Evolutionary conservation across 2,113 vertebrate species (phyloP).

Genomic region (Probosciger aterrimus): DNA sequence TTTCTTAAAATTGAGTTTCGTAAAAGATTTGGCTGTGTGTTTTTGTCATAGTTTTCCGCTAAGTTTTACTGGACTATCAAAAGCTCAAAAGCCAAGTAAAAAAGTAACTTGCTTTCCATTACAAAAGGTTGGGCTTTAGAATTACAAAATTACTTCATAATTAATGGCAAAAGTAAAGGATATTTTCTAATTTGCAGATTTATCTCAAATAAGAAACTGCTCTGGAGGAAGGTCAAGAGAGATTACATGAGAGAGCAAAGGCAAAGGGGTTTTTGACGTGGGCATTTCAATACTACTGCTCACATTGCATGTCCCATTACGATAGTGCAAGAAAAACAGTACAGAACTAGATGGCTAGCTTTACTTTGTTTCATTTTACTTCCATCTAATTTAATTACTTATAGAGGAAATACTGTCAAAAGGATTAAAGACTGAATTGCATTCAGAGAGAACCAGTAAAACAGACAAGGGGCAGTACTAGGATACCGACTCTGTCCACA

Average conservation of each 20-base stretch:
- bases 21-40: background rate
- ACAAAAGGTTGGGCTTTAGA: background rate
- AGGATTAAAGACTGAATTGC: background rate
- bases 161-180: background rate
- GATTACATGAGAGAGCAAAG: background rate
- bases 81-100: background rate
- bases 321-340: background rate
- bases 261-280: background rate
- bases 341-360: background rate
- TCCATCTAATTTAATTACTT: background rate
- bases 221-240: background rate
- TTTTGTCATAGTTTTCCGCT: background rate
- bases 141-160: background rate
- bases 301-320: background rate
- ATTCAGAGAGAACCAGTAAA: background rate
- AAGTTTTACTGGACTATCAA: background rate
- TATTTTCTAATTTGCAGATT: background rate
- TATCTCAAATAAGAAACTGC: background rate
- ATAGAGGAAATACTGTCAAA: background rate
- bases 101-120: background rate
- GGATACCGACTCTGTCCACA: background rate
- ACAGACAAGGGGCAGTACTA: background rate
- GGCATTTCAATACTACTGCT: background rate
- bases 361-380: background rate
- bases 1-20: background rate